Conservation (phyloP, 1,140 invertebrate genomes). For the Meloidogyne floridensis region DNA sequence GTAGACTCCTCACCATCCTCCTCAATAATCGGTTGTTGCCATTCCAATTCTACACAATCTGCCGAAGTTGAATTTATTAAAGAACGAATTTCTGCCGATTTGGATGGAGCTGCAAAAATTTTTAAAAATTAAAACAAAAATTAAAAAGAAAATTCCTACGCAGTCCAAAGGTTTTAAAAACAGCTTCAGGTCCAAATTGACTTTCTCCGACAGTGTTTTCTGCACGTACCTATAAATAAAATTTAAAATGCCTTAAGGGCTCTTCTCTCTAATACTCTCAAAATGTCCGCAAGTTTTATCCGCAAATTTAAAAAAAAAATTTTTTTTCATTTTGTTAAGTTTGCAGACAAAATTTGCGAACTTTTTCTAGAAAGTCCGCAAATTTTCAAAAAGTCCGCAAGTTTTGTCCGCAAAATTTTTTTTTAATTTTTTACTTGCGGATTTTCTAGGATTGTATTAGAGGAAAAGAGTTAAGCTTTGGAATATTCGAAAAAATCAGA, state of each 20-base stretch:
- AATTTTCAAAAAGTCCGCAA: too few relatives aligned
- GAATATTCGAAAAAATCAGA: not conserved
- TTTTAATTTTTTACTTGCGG: too few relatives aligned
- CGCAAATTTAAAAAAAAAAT: too few relatives aligned
- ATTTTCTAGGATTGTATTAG: too few relatives aligned
- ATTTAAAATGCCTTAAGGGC: too few relatives aligned
- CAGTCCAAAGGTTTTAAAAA: slow-evolving; percentile 53
- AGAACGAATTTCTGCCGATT: slow-evolving; percentile 48
- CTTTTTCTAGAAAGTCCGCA: too few relatives aligned
- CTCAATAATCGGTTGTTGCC: slow-evolving; percentile 37
- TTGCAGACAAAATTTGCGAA: too few relatives aligned
- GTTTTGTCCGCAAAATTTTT: too few relatives aligned
- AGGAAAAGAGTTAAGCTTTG: too few relatives aligned
- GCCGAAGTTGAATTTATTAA: slow-evolving; percentile 48
- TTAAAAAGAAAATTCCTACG: not conserved
- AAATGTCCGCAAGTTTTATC: too few relatives aligned
- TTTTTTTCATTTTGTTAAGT: too few relatives aligned
- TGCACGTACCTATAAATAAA: slow-evolving; percentile 55
- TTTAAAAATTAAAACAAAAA: slow-evolving; percentile 4
- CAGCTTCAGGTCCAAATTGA: slow-evolving; percentile 56
- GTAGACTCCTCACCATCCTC: slow-evolving; percentile 17
- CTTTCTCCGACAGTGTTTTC: slow-evolving; percentile 62
- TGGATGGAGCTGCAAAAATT: slow-evolving; percentile 42
- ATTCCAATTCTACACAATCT: slow-evolving; percentile 54
- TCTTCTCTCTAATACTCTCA: too few relatives aligned